Evolutionary conservation across 2,888 invertebrate species (phyloP).

Genomic region (Thera britannica): DNA sequence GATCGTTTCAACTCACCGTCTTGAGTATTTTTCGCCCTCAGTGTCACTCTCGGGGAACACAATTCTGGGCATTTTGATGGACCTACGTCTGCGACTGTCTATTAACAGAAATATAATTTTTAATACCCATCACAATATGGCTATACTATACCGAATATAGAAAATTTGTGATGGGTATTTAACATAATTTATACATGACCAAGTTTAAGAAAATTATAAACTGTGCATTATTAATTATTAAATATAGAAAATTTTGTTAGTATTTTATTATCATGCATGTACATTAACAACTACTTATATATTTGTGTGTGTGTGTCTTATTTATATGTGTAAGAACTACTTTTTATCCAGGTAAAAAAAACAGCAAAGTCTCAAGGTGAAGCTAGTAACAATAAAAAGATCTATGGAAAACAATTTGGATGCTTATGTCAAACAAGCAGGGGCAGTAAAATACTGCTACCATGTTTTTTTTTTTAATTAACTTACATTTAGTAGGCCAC

Average conservation of each 20-base stretch:
- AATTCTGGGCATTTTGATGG: constrained; percentile 80
- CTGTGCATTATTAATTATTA: too few relatives aligned
- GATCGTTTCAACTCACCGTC: constrained; percentile 58
- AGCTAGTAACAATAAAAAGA: too few relatives aligned
- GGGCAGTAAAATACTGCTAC: too few relatives aligned
- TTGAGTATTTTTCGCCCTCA: constrained; percentile 82
- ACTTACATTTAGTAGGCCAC: constrained; percentile 80
- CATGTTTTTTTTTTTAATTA: neutral
- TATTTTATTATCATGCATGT: too few relatives aligned
- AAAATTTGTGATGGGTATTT: neutral
- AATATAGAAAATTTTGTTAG: neutral
- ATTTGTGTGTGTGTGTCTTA: too few relatives aligned
- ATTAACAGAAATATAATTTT: constrained; percentile 33
- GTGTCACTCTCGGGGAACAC: constrained; percentile 82
- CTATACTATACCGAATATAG: neutral
- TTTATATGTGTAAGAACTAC: too few relatives aligned
- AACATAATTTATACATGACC: neutral
- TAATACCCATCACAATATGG: constrained; percentile 10
- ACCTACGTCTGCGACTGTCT: constrained; percentile 75
- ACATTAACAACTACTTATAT: too few relatives aligned
- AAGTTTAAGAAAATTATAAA: too few relatives aligned
- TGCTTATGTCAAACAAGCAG: neutral
- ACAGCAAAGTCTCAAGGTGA: too few relatives aligned
- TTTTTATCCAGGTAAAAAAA: too few relatives aligned
- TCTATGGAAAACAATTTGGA: neutral